Conservation (phyloP, 1,140 invertebrate species). For the Leptonema lineaticorne region DNA sequence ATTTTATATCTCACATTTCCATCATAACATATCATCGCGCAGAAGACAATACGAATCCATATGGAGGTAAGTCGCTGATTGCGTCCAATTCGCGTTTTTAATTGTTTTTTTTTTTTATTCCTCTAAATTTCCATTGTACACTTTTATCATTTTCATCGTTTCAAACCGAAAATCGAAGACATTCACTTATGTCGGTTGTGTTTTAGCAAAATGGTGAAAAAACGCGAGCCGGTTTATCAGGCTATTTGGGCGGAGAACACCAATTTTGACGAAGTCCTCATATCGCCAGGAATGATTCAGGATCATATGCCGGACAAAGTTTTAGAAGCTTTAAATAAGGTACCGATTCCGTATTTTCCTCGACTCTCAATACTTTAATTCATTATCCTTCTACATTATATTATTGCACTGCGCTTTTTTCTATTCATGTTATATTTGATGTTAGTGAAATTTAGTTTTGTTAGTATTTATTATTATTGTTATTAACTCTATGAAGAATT, state of each 20-base stretch:
- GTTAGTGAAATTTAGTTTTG: too few species aligned
- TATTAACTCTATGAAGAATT: too few species aligned
- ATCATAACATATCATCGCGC: conserved; percentile 34
- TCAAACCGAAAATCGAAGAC: too few species aligned
- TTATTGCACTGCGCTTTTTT: conserved; percentile 15
- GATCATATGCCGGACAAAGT: conserved; percentile 94
- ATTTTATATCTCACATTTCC: neutral
- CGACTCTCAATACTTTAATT: neutral
- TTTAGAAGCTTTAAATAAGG: conserved; percentile 83
- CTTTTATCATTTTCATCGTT: too few species aligned
- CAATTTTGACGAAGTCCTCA: conserved; percentile 88
- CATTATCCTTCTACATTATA: too few species aligned
- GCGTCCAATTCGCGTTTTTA: too few species aligned
- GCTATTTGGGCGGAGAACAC: conserved; percentile 85
- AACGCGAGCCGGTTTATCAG: conserved; percentile 81
- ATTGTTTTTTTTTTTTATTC: neutral
- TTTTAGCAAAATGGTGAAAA: conserved; percentile 67
- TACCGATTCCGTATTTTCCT: conserved; percentile 49
- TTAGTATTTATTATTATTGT: too few species aligned
- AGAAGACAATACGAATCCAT: conserved; percentile 72
- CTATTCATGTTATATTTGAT: too few species aligned
- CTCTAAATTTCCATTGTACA: too few species aligned
- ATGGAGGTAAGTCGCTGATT: conserved; percentile 67
- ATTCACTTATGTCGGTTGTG: conserved; percentile 9
- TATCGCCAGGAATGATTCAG: conserved; percentile 89